Base-by-base conservation (phyloP, 1,140 invertebrate genomes). In the Penaeus indicus region DNA sequence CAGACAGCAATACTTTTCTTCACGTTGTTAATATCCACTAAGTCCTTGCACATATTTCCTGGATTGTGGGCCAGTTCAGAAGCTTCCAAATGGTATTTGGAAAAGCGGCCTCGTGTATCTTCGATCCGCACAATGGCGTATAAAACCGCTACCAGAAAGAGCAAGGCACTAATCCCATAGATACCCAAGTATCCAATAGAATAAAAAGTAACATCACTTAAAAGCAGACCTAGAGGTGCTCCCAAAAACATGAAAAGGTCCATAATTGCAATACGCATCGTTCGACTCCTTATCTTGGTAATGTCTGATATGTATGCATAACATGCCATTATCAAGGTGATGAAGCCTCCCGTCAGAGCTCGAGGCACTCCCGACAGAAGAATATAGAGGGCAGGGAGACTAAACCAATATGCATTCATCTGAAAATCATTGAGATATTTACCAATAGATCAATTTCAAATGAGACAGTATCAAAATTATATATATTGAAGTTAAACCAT, bases 221-320 rank as follows among this genome's bases (percentile, higher is more conserved):
- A 54, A 7, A 84, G 63, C 38, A 88, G 27, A 3, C 87, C 87
- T 25, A 88, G 22, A 38, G 81, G 87, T 25, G 54, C 21, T 5
- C 81, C 87, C 25, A 88, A 64, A 16, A 62, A 47, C 16, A 88
- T 78, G 4, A 54, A 54, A 16, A 88, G 64, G 72, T 88, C 87
- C 60, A 88, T 4, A 10, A 88, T 67, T 19, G 87, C 87, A 78
- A 88, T 84, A n/a, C 87, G 81, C n/a, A 64, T 88, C 10, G 87
- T 88, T n/a, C 87, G 62, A 18, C 81, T 22, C 21, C 60, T 25
- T 47, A 64, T 8, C 64, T 63, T 84, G 3, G 89, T 86, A 42
- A 90, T 90, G 25, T 90, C 89, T 21, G 81, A 21, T 10, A 90
- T 78, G 54, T 90, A 90, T 42, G 85, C 78, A 77, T 72, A 90